Evolutionary conservation across 92 coral and sea anemone genomes (phyloP), one percentile per base, ranked within the genome.

Genomic region (Bergia puertoricense): DNA sequence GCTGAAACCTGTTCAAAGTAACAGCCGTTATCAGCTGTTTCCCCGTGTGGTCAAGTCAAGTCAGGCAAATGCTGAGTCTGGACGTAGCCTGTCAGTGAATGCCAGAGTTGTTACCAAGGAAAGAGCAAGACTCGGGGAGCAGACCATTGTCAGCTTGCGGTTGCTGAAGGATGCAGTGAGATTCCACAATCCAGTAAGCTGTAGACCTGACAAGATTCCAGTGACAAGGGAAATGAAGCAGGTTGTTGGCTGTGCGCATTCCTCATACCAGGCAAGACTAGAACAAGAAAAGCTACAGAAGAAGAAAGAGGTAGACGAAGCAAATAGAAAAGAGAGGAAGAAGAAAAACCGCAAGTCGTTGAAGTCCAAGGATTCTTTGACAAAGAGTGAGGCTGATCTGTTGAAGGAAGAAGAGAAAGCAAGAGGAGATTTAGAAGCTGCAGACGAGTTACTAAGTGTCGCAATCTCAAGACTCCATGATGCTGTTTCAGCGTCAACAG

Each of bases 101-200:
- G 91, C 89, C 74, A 85, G 88, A 65, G 88, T 83, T 51, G 92
- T 90, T 39, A 90, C 90, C 30, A 30, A 30, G 30, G 30, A 30
- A 30, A 30, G 30, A 30, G 30, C 30, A 30, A 30, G 77, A 81
- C 89, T 89, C 51, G 89, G 83, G 76, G 92, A 76, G 87, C 82
- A 67, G 88, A 89, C 89, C 75, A 89, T 89, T 66, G 56, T 76
- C 75, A 90, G 94, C 78, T 80, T 91, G 86, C 46, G 54, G 73
- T 48, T 81, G 77, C 81, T 30, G 30, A 30, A 30, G 30, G 30
- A 30, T 30, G 30, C 30, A 30, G 30, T 81, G 56, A 92, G 81
- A 76, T 91, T 92, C 86, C 68, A 81, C 82, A 90, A 92, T 83
- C 94, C 94, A 71, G 92, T 92, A 45, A 86, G 86, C 81, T 57